A percentile compares a stretch with the other conserved stretches of the same genome.
Evolutionary conservation across 1,140 invertebrate species (phyloP).

Genomic region (Cydia strobilella): DNA sequence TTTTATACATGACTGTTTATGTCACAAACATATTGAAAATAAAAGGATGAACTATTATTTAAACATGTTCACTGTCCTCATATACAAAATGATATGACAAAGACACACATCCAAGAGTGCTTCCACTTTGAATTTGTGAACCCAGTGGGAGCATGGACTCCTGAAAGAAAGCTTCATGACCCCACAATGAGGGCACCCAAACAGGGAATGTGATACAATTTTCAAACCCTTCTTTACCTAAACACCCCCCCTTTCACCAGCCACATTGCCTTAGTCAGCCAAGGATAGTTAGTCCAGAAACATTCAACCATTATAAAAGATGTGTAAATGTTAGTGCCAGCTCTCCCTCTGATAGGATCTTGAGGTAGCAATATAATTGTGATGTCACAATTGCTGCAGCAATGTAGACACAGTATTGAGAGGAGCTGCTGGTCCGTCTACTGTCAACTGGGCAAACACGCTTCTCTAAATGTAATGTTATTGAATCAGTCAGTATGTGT

Average conservation of each 20-base stretch:
- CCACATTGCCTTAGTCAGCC: neutral
- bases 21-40: no score
- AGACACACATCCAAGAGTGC: no score
- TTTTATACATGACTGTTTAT: no score
- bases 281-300: neutral
- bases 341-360: neutral
- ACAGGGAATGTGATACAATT: no score
- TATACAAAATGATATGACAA: no score
- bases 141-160: no score
- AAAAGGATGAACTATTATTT: no score
- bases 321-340: neutral
- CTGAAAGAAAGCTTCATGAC: no score
- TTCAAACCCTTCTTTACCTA: no score
- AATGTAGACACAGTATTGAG: conserved; percentile 16
- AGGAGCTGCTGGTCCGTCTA: neutral
- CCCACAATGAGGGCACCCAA: no score
- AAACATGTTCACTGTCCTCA: no score
- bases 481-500: conserved; percentile 45
- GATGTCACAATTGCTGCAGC: conserved; percentile 1
- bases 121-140: no score
- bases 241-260: neutral
- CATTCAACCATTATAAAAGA: neutral
- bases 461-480: conserved; percentile 43
- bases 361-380: neutral
- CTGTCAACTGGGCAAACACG: neutral